A percentile compares a stretch with the other conserved stretches of the same genome.
Conservation (phyloP, 2,888 invertebrate species). For the Oligia fasciuncula region DNA sequence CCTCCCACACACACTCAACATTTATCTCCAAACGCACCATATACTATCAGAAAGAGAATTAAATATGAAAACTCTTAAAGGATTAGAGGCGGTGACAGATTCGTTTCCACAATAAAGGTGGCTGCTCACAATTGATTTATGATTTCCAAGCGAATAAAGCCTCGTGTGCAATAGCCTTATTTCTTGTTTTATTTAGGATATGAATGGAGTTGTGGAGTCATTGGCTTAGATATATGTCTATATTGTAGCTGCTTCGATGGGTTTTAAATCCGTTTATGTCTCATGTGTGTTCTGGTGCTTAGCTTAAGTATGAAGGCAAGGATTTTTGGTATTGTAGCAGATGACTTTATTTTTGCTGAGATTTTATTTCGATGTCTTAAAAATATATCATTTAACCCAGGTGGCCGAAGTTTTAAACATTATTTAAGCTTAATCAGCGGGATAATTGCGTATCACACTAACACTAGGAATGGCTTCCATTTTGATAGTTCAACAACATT, state of each 20-base stretch:
- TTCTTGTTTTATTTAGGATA: constrained; percentile 62
- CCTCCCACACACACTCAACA: neutral
- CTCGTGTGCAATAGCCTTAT: constrained; percentile 60
- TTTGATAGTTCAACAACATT: neutral
- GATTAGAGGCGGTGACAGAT: constrained; percentile 87
- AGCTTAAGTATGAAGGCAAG: constrained; percentile 6
- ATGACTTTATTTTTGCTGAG: constrained; percentile 2
- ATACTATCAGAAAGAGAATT: constrained; percentile 72
- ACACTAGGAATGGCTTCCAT: no score
- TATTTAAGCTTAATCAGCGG: neutral
- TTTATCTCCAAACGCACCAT: constrained; percentile 45
- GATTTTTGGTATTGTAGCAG: neutral
- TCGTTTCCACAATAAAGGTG: constrained; percentile 83
- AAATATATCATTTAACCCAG: neutral
- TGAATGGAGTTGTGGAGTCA: constrained; percentile 68
- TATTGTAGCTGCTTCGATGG: constrained; percentile 57
- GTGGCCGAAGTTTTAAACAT: neutral
- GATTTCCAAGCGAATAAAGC: constrained; percentile 83
- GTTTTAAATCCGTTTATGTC: constrained; percentile 53
- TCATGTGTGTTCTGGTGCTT: constrained; percentile 36
- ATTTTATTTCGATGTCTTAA: neutral
- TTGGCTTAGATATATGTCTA: constrained; percentile 63
- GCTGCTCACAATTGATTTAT: constrained; percentile 85
- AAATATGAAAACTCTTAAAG: constrained; percentile 83
- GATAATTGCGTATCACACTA: neutral